Base-by-base conservation (phyloP, 1,140 invertebrate genomes). In the Bombus ignitus region DNA sequence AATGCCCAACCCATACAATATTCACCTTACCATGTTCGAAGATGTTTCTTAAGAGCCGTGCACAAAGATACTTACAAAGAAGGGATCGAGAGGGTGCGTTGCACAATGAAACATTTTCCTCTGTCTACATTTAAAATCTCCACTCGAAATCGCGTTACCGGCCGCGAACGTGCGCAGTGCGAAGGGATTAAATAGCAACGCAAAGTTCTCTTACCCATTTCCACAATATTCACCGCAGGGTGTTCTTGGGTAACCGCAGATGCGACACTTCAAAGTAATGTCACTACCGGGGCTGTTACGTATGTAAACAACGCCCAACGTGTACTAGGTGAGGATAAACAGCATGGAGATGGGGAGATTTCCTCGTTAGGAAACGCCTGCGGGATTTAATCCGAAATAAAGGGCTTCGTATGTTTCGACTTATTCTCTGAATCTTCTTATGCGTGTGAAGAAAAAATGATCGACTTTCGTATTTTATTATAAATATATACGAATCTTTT, bases 171-270 rank as follows among this genome's bases (percentile, higher is more conserved):
- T 66, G 65, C 87, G 76, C 57, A 72, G 80, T 86, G 88, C 88
- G 86, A 90, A 90, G 79, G 89, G 89, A 90, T 90, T 90, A 90
- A 90, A 87, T 83, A 57, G 73, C 88, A 81, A 80, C 80, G 83
- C 68, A 72, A 88, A 87, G 79, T 85, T 87, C 88, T 85, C 74
- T 53, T 66, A 65, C 39, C 73, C 66, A 70, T 89, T 90, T 90
- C 83, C 83, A 90, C 86, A 83, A 86, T 90, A 88, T 79, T 86
- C 89, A 86, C 86, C 88, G 82, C 78, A 75, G 88, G 85, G 86
- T 89, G 86, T 90, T 90, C 88, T 88, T 90, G 86, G 86, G 89
- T 89, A 89, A 90, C 89, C 86, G 88, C 88, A 90, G 88, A 90
- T 90, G 86, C 88, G 80, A 88, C 83, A 87, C 88, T 89, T 90